A percentile compares a stretch with the other conserved stretches of the same genome.
Conservation (phyloP, 2,888 invertebrate species). For the Tanypteryx hageni region DNA sequence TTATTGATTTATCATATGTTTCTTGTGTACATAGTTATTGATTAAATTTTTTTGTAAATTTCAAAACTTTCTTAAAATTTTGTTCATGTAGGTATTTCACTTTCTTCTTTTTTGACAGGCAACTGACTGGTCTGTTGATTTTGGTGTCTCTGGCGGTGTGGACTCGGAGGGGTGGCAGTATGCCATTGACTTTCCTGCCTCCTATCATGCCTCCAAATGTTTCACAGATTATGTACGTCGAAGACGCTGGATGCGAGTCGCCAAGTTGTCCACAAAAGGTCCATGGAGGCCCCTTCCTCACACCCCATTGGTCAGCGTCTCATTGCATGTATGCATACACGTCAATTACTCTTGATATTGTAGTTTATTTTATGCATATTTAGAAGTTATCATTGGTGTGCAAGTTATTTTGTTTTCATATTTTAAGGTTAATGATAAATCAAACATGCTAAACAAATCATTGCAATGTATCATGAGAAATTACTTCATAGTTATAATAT, state of each 20-base stretch:
- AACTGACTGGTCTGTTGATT: conserved; percentile 80
- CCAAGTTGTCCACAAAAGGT: conserved; percentile 88
- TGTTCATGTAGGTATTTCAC: too few species aligned
- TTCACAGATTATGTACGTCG: conserved; percentile 93
- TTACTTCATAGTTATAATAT: too few species aligned
- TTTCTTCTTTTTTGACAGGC: too few species aligned
- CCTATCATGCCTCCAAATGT: conserved; percentile 89
- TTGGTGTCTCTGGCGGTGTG: conserved; percentile 91
- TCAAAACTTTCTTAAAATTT: too few species aligned
- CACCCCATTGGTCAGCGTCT: conserved; percentile 88
- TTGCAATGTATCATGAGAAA: too few species aligned
- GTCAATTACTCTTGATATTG: neutral
- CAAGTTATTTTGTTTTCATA: neutral
- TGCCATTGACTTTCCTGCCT: conserved; percentile 92
- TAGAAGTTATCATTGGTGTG: neutral
- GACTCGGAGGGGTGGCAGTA: conserved; percentile 97
- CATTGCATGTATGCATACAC: conserved; percentile 80
- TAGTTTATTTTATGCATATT: neutral
- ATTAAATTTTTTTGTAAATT: too few species aligned
- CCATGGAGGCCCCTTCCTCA: conserved; percentile 94
- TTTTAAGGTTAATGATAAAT: too few species aligned
- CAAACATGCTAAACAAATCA: too few species aligned
- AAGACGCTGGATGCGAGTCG: conserved; percentile 89
- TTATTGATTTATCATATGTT: too few species aligned
- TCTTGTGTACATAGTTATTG: too few species aligned